phyloP scores from a whole-genome alignment of 2,888 invertebrate genomes.

The Ochlodes sylvanus region DNA sequence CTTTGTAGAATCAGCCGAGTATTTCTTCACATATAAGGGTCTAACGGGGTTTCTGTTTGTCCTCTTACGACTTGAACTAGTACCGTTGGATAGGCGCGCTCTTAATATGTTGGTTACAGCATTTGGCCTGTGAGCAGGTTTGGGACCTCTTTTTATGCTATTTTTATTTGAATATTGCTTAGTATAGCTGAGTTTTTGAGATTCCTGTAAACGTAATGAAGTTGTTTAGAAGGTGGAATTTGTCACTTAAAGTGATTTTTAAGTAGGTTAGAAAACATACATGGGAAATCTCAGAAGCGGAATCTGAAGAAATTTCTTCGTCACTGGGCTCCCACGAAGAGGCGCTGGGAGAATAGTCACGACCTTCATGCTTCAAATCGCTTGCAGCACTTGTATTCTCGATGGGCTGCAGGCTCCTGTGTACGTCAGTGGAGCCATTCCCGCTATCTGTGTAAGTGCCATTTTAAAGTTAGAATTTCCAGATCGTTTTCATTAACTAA shows the following conservation, averaged over 20 bases:
- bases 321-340: constrained; percentile 71
- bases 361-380: constrained; percentile 51
- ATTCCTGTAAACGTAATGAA: constrained; percentile 20
- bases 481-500: too few species aligned
- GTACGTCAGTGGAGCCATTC: constrained; percentile 8
- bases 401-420: constrained; percentile 16
- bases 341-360: constrained; percentile 65
- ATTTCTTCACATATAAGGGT: constrained; percentile 50
- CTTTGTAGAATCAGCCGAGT: constrained; percentile 59
- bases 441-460: constrained; percentile 16
- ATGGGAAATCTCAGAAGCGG: constrained; percentile 46
- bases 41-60: constrained; percentile 43
- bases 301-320: constrained; percentile 53
- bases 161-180: constrained; percentile 58
- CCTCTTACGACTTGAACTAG: constrained; percentile 51
- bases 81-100: constrained; percentile 44
- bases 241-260: too few species aligned
- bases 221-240: not conserved
- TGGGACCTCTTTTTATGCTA: constrained; percentile 54
- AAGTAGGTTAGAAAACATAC: too few species aligned
- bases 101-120: constrained; percentile 57
- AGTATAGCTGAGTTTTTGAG: constrained; percentile 16
- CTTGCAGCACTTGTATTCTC: constrained; percentile 47
- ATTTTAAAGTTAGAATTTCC: not conserved
- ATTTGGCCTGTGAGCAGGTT: constrained; percentile 60